These are phyloP conservation scores for Latrodectus geometricus DNA, from an alignment of 1,140 invertebrate species.

Conservation along the genomic window DNA sequence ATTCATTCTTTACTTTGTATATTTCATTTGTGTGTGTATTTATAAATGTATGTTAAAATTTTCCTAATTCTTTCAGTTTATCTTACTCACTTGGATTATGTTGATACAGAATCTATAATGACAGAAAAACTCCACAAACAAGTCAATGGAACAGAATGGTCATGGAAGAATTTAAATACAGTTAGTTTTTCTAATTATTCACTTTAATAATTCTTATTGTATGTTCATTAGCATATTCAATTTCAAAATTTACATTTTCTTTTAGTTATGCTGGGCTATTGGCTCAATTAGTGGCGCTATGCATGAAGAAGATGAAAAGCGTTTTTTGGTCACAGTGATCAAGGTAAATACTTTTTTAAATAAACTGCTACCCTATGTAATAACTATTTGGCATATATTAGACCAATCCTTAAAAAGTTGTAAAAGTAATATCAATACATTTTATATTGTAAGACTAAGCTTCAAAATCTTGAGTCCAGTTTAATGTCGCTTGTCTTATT, in stretches of 20 bases:
- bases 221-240: not conserved
- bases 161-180: slow-evolving; percentile 99
- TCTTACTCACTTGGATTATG: slow-evolving; percentile 97
- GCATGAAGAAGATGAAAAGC: slow-evolving; percentile 99
- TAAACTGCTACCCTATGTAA: too few relatives aligned
- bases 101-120: slow-evolving; percentile 98
- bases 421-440: too few relatives aligned
- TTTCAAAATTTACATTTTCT: not conserved
- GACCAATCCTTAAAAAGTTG: too few relatives aligned
- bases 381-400: too few relatives aligned
- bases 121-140: slow-evolving; percentile 99
- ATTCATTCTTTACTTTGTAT: too few relatives aligned
- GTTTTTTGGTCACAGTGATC: slow-evolving; percentile 99
- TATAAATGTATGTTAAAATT: not conserved
- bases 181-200: slow-evolving; percentile 69
- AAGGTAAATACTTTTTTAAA: slow-evolving; percentile 73
- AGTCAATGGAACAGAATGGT: slow-evolving; percentile 99
- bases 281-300: slow-evolving; percentile 99
- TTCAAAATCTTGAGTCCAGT: too few relatives aligned
- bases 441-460: too few relatives aligned
- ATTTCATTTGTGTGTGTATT: not conserved
- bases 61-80: slow-evolving; percentile 77
- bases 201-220: not conserved
- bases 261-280: slow-evolving; percentile 97
- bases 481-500: too few relatives aligned